phyloP scores from a whole-genome alignment of 2,113 vertebrate species.

The Bufo gargarizans region DNA sequence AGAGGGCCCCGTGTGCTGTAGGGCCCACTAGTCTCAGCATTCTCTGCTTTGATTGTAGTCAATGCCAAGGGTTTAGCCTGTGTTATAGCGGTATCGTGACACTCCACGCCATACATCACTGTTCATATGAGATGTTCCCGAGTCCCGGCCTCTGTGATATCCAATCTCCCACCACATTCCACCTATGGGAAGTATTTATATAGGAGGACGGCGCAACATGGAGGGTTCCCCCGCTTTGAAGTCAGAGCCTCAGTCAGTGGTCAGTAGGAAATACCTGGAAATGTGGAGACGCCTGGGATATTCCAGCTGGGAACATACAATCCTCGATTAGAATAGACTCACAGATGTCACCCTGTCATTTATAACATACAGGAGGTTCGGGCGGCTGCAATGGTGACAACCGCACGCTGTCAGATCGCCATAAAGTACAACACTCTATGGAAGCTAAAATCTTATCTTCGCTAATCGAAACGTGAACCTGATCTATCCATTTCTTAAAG shows the following conservation, averaged over 20 bases:
- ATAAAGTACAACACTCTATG: background rate
- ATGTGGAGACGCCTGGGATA: constrained; percentile 1
- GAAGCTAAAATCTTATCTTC: background rate
- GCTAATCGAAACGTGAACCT: too few relatives aligned
- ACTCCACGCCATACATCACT: background rate
- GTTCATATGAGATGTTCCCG: background rate
- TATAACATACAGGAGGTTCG: background rate
- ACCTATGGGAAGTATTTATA: constrained; percentile 10
- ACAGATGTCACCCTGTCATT: background rate
- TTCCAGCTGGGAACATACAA: background rate
- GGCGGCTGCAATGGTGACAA: background rate
- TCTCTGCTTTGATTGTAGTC: background rate
- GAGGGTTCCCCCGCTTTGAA: background rate
- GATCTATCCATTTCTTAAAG: too few relatives aligned
- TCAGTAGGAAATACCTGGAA: background rate
- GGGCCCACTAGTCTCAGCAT: background rate
- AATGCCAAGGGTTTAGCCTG: background rate
- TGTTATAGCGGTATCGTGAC: background rate
- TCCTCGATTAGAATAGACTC: background rate
- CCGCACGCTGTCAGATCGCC: background rate
- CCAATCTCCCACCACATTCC: background rate
- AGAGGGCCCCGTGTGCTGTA: too few relatives aligned
- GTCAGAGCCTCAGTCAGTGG: background rate
- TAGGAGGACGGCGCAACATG: background rate
- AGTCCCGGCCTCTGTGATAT: background rate